phyloP scores from a whole-genome alignment of 2,888 invertebrate species.

The Teleiodes luculella region DNA sequence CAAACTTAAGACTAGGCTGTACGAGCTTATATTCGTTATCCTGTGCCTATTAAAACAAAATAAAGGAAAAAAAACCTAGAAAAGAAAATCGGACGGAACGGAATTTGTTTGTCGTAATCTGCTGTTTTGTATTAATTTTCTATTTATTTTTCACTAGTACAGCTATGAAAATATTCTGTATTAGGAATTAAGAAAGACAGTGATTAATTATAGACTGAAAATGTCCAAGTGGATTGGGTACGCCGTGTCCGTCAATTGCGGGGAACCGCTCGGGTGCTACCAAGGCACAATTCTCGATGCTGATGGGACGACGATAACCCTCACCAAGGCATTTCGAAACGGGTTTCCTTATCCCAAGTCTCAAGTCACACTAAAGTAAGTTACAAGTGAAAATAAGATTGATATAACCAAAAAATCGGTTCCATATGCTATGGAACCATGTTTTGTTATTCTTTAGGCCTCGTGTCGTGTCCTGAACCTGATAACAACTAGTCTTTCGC shows the following conservation, averaged over 20 bases:
- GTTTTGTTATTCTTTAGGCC: background rate
- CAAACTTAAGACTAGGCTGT: no score
- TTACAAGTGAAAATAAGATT: background rate
- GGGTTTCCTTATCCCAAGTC: slow-evolving; percentile 80
- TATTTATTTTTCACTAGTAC: background rate
- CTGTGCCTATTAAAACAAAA: no score
- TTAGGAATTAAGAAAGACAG: background rate
- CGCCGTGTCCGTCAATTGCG: slow-evolving; percentile 90
- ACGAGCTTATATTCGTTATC: no score
- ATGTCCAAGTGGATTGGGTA: slow-evolving; percentile 86
- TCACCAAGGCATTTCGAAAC: slow-evolving; percentile 90
- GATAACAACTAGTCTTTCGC: no score
- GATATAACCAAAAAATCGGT: background rate
- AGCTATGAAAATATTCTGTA: background rate
- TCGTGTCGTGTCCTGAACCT: no score
- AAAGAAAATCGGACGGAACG: no score
- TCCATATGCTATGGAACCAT: background rate
- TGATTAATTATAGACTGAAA: background rate
- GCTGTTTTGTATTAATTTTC: no score
- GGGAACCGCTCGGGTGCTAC: slow-evolving; percentile 86
- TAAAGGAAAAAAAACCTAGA: no score
- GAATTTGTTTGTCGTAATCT: no score
- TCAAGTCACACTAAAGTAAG: slow-evolving; percentile 72
- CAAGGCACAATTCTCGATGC: slow-evolving; percentile 88
- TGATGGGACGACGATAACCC: slow-evolving; percentile 84